A percentile compares a stretch with the other conserved stretches of the same genome.
phyloP scores from a whole-genome alignment of 2,888 invertebrate species.

The Labia minor region DNA sequence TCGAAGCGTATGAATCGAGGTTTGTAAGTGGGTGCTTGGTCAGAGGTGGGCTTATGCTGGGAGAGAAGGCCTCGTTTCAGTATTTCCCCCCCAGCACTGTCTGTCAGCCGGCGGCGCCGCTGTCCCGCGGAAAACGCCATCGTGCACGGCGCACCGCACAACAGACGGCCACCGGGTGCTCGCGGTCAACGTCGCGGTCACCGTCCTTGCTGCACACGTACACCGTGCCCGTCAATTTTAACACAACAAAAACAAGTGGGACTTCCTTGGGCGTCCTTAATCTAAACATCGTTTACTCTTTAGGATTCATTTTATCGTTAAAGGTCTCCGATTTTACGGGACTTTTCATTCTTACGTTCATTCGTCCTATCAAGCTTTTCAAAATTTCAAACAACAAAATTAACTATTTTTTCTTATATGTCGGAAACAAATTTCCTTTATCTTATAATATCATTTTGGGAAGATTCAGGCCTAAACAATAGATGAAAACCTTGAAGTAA shows the following conservation, averaged over 20 bases:
- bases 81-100: constrained; percentile 7
- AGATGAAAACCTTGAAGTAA: too few species aligned
- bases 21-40: neutral
- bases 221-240: neutral
- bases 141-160: constrained; percentile 24
- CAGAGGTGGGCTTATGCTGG: neutral
- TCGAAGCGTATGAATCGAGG: too few species aligned
- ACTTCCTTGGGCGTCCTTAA: constrained; percentile 3
- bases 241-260: neutral
- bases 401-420: too few species aligned
- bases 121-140: constrained; percentile 27
- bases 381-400: too few species aligned
- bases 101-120: constrained; percentile 25
- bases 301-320: too few species aligned
- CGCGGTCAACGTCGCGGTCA: neutral
- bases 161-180: constrained; percentile 23
- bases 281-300: neutral
- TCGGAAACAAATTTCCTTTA: too few species aligned
- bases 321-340: too few species aligned
- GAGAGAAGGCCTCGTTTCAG: neutral
- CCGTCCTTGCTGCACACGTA: constrained; percentile 19
- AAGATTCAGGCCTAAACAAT: too few species aligned
- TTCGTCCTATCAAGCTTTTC: too few species aligned
- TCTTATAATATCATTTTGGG: too few species aligned
- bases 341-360: too few species aligned